phyloP scores from a whole-genome alignment of 2,113 vertebrate genomes.

The Craseonycteris thonglongyai region DNA sequence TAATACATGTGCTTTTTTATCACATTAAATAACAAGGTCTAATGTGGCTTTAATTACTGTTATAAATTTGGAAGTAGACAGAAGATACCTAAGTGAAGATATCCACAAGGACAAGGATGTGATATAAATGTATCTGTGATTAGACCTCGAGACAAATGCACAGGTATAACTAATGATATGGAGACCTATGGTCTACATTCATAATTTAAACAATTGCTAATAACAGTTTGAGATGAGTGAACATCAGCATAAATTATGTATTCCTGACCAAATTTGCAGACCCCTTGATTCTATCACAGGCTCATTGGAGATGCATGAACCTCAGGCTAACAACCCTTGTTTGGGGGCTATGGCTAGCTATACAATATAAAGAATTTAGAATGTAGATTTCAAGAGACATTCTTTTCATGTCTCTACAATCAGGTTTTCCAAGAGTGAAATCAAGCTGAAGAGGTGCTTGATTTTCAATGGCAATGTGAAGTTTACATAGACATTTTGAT shows the following conservation, averaged over 20 bases:
- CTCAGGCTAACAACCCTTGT: not conserved
- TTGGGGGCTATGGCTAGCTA: not conserved
- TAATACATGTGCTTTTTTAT: not conserved
- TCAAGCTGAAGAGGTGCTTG: not conserved
- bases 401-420: not conserved
- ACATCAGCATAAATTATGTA: not conserved
- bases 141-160: not conserved
- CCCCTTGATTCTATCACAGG: not conserved
- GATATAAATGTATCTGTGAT: not conserved
- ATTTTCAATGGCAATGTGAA: not conserved
- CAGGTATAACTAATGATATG: not conserved
- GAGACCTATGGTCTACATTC: accelerated
- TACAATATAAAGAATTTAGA: not conserved
- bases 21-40: not conserved
- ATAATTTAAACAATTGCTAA: not conserved
- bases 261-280: not conserved
- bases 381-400: not conserved
- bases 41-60: not conserved
- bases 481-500: not conserved
- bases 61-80: not conserved
- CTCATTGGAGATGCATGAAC: not conserved
- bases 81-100: not conserved
- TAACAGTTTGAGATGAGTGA: not conserved
- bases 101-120: not conserved
- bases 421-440: not conserved